phyloP scores from a whole-genome alignment of 1,140 invertebrate species.

The Drosophila neocordata region DNA sequence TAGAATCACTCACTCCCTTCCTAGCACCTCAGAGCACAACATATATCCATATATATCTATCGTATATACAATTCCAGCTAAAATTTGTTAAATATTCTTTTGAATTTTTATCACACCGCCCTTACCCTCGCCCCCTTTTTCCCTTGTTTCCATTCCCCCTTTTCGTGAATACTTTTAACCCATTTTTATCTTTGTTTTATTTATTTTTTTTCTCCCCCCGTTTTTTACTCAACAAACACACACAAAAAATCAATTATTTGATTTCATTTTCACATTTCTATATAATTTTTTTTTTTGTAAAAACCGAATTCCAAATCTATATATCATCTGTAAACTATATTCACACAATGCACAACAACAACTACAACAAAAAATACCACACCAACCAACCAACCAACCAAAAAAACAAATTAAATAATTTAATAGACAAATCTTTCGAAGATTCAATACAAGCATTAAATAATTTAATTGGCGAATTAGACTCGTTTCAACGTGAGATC shows the following conservation, averaged over 20 bases:
- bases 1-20: conserved; percentile 11
- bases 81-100: conserved; percentile 13
- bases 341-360: conserved; percentile 27
- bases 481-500: conserved; percentile 83
- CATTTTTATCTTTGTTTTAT: conserved; percentile 48
- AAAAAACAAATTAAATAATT: conserved; percentile 29
- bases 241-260: conserved; percentile 31
- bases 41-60: neutral
- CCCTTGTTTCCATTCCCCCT: neutral
- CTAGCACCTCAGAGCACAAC: conserved; percentile 32
- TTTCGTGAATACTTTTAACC: conserved; percentile 51
- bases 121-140: too few relatives aligned
- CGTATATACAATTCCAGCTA: neutral
- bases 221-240: conserved; percentile 29
- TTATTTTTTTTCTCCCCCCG: conserved; percentile 39
- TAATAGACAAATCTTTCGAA: conserved; percentile 82
- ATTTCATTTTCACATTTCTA: conserved; percentile 1
- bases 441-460: conserved; percentile 83
- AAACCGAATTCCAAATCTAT: conserved; percentile 15
- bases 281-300: conserved; percentile 1
- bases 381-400: conserved; percentile 33
- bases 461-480: conserved; percentile 83
- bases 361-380: conserved; percentile 30
- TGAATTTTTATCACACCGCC: neutral
- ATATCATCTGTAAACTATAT: conserved; percentile 19